Base-by-base conservation (phyloP, 2,888 invertebrate genomes). In the Eustalomyia histrio region DNA sequence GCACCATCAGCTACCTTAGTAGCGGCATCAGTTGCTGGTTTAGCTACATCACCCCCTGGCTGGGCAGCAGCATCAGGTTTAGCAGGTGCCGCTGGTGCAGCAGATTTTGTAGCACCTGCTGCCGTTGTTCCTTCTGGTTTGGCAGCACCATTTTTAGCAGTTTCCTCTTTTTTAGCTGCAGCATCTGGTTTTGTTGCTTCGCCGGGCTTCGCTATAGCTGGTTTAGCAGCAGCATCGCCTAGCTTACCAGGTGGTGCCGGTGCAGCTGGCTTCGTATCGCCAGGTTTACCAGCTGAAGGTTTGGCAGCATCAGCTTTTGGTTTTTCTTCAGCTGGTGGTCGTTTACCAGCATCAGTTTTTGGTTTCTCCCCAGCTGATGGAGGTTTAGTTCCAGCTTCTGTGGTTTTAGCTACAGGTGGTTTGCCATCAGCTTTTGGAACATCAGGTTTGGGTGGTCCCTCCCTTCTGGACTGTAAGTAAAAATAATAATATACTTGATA, bases 101-200 rank as follows among this genome's bases (percentile, higher is more conserved):
- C 83, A 24, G 87, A 83, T 69, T 86, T 86, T n/a, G 88, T 83
- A 35, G 86, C 82, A 17, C 85, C 63, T 43, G 84, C 75, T 16
- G 87, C 83, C 14, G 86, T 83, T 55, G 85, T 84, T 12, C 87
- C 83, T 58, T 85, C 79, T 39, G 85, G 88, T 80, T 87, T 88
- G 3, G 88, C 84, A 14, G 87, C 84, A 10, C n/a, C 43, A n/a
- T 2, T n/a, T 47, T 47, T 47, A 47, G n/a, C 14, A 3, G n/a
- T n/a, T 64, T 86, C 88, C 57, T 88, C 87, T 63, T 89, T 89
- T 61, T 74, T 74, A 14, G 74, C 84, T 0, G 87, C 90, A 1
- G 89, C 88, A 55, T 88, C 86, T 1, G 88, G 88, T 58, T 89
- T 89, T 0, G 84, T 78, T 0, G 85, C 80, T 43, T 88, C 89